Evolutionary conservation across 2,888 invertebrate genomes (phyloP), one percentile per base, ranked within the genome.

Genomic region (Punctoribates punctum): DNA sequence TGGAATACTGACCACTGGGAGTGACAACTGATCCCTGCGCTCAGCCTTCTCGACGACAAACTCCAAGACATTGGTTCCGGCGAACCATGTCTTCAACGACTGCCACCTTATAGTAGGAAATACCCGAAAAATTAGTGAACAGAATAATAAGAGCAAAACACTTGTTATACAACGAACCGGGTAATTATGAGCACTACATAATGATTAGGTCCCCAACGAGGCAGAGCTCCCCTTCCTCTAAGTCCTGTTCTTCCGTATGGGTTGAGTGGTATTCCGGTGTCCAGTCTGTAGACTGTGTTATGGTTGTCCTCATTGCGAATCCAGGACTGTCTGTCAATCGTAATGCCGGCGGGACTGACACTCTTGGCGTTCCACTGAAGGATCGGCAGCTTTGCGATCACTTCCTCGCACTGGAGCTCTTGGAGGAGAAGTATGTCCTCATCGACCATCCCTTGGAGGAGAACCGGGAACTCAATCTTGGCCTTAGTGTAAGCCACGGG

Each of bases 161-260:
- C n/a, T n/a, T n/a, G n/a, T n/a, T n/a, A n/a, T n/a, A n/a, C n/a
- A n/a, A n/a, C n/a, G n/a, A n/a, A n/a, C 20, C 78, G 73, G 0
- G 83, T 83, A 25, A 83, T 81, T 8, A 84, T 82, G 11, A 82
- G 81, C 51, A 82, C 81, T 15, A 84, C 82, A 48, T 81, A 81
- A 79, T 84, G 84, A 78, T 84, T 84, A 15, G 84, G 84, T 17
- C 84, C 84, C 83, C 84, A 84, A 23, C 83, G 81, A 80, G 82
- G 83, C 46, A 84, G 77, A n/a, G 80, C 81, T n/a, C 84, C 84
- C 73, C 82, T 81, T 9, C 84, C 84, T 67, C 83, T 79, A 13
- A 84, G 77, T 20, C 84, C 84, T 8, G 84, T 84, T 62, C 84
- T 79, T 15, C 84, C 84, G 79, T 82, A 81, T 2, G 84, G 84